Conservation (phyloP, 2,113 vertebrate genomes). For the Toxostoma redivivum region DNA sequence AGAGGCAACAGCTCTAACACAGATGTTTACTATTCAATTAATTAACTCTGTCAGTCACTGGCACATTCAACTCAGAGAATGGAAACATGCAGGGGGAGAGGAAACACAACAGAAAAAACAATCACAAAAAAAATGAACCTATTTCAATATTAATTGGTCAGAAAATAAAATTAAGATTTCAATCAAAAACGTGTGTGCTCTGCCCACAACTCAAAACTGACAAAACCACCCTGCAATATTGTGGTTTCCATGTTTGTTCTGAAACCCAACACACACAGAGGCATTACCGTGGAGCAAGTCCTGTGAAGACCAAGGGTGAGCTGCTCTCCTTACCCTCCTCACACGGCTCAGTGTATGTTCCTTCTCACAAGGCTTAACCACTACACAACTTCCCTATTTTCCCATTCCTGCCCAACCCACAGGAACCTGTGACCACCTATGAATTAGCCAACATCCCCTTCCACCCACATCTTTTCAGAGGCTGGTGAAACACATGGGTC, state of each 20-base stretch:
- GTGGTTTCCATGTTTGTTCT: not conserved
- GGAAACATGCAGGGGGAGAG: not conserved
- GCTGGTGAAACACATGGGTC: not conserved
- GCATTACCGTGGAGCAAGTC: rapidly evolving
- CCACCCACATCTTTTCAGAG: not conserved
- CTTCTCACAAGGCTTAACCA: not conserved
- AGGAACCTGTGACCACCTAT: not conserved
- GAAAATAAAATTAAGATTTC: not conserved
- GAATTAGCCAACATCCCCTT: not conserved
- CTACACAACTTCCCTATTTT: not conserved
- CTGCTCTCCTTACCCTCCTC: not conserved
- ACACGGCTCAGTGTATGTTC: rapidly evolving
- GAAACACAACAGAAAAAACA: not conserved
- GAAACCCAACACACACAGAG: not conserved
- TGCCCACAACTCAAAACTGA: not conserved
- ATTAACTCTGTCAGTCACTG: not conserved
- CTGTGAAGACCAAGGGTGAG: not conserved
- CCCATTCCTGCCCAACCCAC: not conserved
- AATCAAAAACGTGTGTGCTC: not conserved
- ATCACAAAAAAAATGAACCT: not conserved
- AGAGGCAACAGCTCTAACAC: not conserved
- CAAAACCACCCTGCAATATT: not conserved
- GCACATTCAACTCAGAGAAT: not conserved
- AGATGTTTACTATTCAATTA: not conserved
- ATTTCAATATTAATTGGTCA: not conserved